Evolutionary conservation across 2,113 vertebrate species (phyloP).

Genomic region (Stigmatopora argus): DNA sequence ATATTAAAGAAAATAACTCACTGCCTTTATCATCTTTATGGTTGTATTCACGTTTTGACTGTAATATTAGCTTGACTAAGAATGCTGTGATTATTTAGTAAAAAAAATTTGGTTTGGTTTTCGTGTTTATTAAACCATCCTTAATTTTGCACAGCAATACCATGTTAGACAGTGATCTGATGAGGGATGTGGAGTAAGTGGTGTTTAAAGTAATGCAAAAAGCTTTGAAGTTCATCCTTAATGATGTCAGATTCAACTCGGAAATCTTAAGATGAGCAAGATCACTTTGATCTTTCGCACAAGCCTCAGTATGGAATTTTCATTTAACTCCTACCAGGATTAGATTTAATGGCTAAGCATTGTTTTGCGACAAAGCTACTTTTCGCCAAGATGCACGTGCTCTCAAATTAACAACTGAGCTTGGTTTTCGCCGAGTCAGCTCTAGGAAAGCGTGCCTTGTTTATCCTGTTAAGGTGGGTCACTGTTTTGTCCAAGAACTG

Average conservation of each 20-base stretch:
- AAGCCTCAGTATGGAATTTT: neutral
- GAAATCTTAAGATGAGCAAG: neutral
- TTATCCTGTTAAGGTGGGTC: conserved; percentile 40
- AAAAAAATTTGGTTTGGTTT: neutral
- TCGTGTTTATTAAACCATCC: too few species aligned
- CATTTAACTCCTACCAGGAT: neutral
- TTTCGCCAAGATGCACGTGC: neutral
- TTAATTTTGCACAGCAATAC: too few species aligned
- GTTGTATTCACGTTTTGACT: neutral
- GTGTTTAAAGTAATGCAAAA: neutral
- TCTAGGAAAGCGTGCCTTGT: conserved; percentile 13
- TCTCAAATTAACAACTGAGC: conserved; percentile 6
- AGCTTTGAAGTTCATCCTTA: neutral
- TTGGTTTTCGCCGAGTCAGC: conserved; percentile 20
- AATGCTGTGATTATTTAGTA: neutral
- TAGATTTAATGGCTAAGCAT: neutral
- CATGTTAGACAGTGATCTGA: neutral
- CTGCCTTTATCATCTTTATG: neutral
- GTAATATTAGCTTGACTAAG: neutral
- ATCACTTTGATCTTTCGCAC: neutral
- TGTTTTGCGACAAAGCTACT: neutral
- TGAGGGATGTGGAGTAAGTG: neutral
- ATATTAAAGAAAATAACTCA: neutral
- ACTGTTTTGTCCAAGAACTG: conserved; percentile 37
- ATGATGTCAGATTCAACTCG: neutral